These are phyloP conservation scores for Hypomecis punctinalis DNA, from an alignment of 2,888 invertebrate genomes.

Conservation along the genomic window DNA sequence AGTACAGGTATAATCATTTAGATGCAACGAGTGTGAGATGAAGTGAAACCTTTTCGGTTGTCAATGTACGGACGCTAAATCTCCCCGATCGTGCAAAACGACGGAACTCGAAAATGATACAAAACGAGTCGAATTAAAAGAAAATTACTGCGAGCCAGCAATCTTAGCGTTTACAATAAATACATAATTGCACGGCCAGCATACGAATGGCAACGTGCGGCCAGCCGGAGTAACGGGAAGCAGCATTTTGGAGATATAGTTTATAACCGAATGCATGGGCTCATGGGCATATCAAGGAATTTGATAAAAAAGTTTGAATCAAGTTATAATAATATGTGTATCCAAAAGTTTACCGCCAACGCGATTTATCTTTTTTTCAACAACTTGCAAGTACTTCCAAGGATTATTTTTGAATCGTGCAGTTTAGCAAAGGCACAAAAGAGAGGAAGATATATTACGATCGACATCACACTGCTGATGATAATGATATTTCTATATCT, in stretches of 20 bases:
- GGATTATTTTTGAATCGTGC: too few species aligned
- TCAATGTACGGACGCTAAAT: conserved; percentile 59
- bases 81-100: conserved; percentile 69
- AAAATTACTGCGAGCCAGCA: conserved; percentile 82
- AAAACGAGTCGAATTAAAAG: conserved; percentile 83
- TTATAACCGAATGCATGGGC: not conserved
- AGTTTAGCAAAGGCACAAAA: too few species aligned
- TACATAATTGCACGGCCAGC: conserved; percentile 84
- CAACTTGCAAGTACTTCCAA: too few species aligned
- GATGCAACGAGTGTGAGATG: too few species aligned
- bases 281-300: conserved; percentile 4
- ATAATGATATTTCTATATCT: too few species aligned
- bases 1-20: too few species aligned
- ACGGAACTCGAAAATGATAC: conserved; percentile 82
- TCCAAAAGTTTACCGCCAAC: too few species aligned
- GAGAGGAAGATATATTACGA: too few species aligned
- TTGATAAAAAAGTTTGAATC: not conserved
- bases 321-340: too few species aligned
- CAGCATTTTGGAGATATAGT: conserved; percentile 43
- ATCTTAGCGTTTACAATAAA: conserved; percentile 85
- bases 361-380: too few species aligned
- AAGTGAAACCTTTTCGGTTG: conserved; percentile 26
- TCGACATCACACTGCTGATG: too few species aligned
- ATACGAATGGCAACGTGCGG: conserved; percentile 56
- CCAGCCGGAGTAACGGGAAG: conserved; percentile 36